Conservation (phyloP, 2,888 invertebrate genomes). For the Zelleria hepariella region DNA sequence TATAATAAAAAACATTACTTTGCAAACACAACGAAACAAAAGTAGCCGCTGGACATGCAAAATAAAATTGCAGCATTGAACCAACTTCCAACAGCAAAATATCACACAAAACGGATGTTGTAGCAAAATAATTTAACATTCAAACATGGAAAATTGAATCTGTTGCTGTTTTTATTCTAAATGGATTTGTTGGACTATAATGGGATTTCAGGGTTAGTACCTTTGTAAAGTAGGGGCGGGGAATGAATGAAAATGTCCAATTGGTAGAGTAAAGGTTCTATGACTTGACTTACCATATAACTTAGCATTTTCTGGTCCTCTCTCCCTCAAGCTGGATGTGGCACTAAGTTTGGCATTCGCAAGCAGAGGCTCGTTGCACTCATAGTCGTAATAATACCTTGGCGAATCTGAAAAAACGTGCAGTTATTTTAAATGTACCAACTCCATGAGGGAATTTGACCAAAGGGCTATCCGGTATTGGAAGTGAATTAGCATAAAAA, state of each 20-base stretch:
- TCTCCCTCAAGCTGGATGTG: slow-evolving; percentile 83
- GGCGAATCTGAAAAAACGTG: slow-evolving; percentile 40
- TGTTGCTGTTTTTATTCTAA: too few species aligned
- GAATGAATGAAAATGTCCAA: too few species aligned
- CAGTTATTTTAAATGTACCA: background rate
- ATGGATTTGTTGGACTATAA: too few species aligned
- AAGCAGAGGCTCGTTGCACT: slow-evolving; percentile 86
- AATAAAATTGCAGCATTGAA: background rate
- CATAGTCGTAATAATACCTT: slow-evolving; percentile 67
- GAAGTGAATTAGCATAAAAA: background rate
- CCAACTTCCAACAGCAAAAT: background rate
- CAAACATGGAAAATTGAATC: slow-evolving; percentile 7
- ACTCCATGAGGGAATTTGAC: background rate
- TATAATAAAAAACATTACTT: background rate
- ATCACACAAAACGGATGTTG: background rate
- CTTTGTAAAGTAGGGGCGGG: too few species aligned
- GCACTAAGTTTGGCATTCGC: slow-evolving; percentile 81
- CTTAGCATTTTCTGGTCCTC: slow-evolving; percentile 88
- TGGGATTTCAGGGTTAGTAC: too few species aligned
- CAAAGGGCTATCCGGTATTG: background rate
- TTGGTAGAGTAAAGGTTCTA: too few species aligned
- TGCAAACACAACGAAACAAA: background rate
- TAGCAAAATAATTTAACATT: background rate
- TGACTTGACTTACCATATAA: slow-evolving; percentile 83
- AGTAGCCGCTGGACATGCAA: background rate